These are phyloP conservation scores for Diplodus puntazzo DNA, from an alignment of 2,797 vertebrate genomes.

Conservation along the genomic window DNA sequence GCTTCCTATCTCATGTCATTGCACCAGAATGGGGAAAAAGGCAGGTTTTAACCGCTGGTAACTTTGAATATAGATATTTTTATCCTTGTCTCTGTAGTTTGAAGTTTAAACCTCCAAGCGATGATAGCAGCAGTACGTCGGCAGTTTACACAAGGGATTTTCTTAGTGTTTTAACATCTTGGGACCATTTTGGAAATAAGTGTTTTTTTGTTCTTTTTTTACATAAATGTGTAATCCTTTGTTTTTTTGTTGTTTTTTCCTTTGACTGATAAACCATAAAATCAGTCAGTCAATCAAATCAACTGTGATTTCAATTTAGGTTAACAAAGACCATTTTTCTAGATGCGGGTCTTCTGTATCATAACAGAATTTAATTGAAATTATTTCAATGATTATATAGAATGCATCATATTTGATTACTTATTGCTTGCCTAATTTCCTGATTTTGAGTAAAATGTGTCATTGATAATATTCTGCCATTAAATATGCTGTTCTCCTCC, in stretches of 20 bases:
- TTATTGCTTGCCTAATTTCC: not conserved
- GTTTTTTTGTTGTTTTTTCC: no score
- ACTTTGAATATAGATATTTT: slow-evolving; percentile 42
- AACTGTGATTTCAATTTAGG: not conserved
- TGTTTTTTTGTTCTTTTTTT: slow-evolving; percentile 18
- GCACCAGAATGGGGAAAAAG: slow-evolving; percentile 14
- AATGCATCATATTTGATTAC: not conserved
- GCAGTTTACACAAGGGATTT: not conserved
- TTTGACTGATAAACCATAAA: no score
- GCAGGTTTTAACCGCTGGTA: slow-evolving; percentile 24
- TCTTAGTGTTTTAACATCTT: not conserved
- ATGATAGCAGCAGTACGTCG: not conserved
- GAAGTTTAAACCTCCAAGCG: slow-evolving; percentile 46
- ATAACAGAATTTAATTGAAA: not conserved
- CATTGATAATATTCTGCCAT: no score
- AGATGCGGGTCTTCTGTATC: not conserved
- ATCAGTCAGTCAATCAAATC: no score
- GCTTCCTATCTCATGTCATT: slow-evolving; percentile 50
- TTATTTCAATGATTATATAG: not conserved
- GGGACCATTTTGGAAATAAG: no score
- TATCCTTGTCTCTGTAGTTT: slow-evolving; percentile 32
- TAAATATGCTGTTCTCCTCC: no score
- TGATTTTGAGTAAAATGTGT: not conserved
- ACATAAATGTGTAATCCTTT: no score
- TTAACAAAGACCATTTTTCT: not conserved